These are phyloP conservation scores for Anaspis maculata DNA, from an alignment of 2,888 invertebrate genomes.

Conservation along the genomic window DNA sequence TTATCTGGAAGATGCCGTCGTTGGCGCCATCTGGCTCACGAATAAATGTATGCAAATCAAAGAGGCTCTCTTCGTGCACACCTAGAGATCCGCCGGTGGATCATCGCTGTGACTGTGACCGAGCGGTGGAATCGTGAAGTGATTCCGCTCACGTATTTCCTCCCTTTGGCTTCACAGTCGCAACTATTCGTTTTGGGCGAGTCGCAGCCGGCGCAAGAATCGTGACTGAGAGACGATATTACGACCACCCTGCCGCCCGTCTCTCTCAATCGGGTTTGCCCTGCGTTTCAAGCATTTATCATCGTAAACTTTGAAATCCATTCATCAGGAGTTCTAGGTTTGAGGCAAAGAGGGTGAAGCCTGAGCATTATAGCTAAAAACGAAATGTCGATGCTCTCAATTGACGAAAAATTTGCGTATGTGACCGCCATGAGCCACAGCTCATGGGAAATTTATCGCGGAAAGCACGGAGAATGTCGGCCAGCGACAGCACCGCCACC, in stretches of 20 bases:
- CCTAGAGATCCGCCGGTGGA: no score
- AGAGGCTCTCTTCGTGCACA: no score
- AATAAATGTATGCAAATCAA: constrained; percentile 23
- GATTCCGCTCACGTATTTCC: constrained; percentile 36
- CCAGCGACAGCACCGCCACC: no score
- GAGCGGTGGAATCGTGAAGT: constrained; percentile 15
- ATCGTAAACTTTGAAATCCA: constrained; percentile 16
- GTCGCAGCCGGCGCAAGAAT: constrained; percentile 38
- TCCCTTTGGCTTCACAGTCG: constrained; percentile 28
- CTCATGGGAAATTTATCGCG: background rate
- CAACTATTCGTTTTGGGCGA: constrained; percentile 17
- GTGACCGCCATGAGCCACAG: no score
- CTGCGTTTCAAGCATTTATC: constrained; percentile 22
- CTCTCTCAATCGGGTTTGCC: constrained; percentile 22
- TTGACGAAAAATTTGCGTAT: no score
- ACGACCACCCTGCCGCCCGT: no score
- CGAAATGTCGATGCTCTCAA: no score
- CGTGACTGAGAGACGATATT: constrained; percentile 40
- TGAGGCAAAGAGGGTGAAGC: no score
- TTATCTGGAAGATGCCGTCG: constrained; percentile 11
- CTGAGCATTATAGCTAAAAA: no score
- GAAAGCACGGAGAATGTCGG: background rate
- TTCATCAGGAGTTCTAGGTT: no score
- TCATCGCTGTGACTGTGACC: constrained; percentile 19
- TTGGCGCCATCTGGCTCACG: constrained; percentile 12